These are phyloP conservation scores for Saccostrea glomerata DNA, from an alignment of 1,140 invertebrate genomes.

Conservation along the genomic window DNA sequence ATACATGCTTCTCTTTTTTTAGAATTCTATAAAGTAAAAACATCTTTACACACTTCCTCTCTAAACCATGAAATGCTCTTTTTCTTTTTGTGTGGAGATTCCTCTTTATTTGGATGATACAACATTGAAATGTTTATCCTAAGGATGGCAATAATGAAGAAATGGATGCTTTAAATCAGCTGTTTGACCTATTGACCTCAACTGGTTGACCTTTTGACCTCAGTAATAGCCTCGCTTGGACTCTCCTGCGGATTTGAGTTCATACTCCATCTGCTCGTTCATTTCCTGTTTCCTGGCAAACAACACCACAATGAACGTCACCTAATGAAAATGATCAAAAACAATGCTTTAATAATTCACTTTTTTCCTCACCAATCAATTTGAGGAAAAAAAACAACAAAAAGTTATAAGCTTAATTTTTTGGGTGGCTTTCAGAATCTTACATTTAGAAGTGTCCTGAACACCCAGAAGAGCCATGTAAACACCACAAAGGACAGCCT, in stretches of 20 bases:
- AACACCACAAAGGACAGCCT: slow-evolving; percentile 67
- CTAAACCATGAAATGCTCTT: too few relatives aligned
- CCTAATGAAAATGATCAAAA: slow-evolving; percentile 53
- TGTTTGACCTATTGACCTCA: slow-evolving; percentile 14
- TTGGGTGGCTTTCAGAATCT: slow-evolving; percentile 35
- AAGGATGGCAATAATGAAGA: background rate
- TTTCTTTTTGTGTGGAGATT: background rate
- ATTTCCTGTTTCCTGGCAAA: slow-evolving; percentile 64
- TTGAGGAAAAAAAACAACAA: background rate
- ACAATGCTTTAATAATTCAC: too few relatives aligned
- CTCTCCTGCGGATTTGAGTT: slow-evolving; percentile 61
- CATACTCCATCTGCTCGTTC: slow-evolving; percentile 68
- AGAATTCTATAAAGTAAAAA: background rate
- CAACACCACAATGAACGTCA: slow-evolving; percentile 60
- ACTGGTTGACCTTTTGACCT: slow-evolving; percentile 6
- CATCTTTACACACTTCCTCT: background rate
- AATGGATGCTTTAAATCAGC: background rate
- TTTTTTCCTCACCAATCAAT: background rate
- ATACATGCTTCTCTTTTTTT: background rate
- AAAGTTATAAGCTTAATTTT: background rate
- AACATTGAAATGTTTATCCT: background rate
- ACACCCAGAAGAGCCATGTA: slow-evolving; percentile 70
- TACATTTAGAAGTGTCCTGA: slow-evolving; percentile 62
- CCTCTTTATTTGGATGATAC: background rate
- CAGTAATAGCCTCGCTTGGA: slow-evolving; percentile 50